These are phyloP conservation scores for Diachasmimorpha longicaudata DNA, from an alignment of 1,140 invertebrate genomes.

Conservation along the genomic window DNA sequence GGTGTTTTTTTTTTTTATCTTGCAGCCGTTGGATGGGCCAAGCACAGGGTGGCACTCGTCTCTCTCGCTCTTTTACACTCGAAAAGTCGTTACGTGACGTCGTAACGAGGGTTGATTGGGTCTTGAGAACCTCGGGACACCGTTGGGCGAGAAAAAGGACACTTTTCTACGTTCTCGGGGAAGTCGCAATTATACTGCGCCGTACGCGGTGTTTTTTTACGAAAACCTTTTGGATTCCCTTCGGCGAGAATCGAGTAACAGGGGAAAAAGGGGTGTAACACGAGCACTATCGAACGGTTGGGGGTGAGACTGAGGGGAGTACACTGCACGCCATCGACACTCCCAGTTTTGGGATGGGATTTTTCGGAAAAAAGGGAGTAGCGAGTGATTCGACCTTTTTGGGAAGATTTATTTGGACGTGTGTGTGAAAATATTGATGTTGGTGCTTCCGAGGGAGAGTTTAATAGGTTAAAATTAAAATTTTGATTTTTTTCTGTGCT, in stretches of 20 bases:
- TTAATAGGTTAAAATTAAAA: no score
- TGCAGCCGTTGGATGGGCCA: conserved; percentile 31
- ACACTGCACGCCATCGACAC: background rate
- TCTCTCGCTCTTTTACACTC: conserved; percentile 22
- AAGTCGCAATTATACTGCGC: background rate
- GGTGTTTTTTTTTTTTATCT: background rate
- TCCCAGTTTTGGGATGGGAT: background rate
- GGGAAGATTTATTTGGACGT: background rate
- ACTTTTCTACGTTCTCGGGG: background rate
- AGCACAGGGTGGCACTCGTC: conserved; percentile 20
- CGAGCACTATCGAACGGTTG: background rate
- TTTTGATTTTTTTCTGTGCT: no score
- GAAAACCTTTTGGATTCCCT: background rate
- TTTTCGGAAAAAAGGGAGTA: background rate
- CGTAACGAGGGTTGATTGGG: conserved; percentile 9
- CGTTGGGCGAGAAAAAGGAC: background rate
- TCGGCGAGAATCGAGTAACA: background rate
- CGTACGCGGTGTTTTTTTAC: background rate
- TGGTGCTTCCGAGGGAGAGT: no score
- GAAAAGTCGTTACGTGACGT: conserved; percentile 34
- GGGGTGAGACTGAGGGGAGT: background rate
- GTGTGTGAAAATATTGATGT: no score
- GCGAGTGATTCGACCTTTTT: background rate
- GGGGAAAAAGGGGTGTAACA: background rate
- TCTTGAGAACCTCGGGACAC: background rate